Evolutionary conservation across 2,797 vertebrate genomes (phyloP).

Genomic region (Anguilla megastoma): DNA sequence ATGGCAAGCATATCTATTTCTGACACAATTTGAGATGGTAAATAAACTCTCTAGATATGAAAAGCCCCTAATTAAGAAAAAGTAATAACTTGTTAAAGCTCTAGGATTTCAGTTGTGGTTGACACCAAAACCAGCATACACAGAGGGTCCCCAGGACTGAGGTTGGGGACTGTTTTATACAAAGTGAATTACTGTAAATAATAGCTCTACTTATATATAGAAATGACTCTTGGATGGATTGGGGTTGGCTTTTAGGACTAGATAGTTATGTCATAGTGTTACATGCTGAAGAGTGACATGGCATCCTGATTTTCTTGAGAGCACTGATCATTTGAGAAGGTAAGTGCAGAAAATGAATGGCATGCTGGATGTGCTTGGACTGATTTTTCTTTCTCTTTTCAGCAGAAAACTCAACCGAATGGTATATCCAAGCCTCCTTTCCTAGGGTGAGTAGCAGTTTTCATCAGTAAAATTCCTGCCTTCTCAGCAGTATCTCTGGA

Average conservation of each 20-base stretch:
- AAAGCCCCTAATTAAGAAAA: too few species aligned
- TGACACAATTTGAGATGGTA: neutral
- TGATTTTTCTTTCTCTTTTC: slow-evolving; percentile 49
- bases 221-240: slow-evolving; percentile 21
- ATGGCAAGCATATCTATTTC: neutral
- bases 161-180: neutral
- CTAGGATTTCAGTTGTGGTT: neutral
- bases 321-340: slow-evolving; percentile 34
- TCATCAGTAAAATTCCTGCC: neutral
- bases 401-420: slow-evolving; percentile 83
- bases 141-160: too few species aligned
- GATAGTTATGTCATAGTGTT: slow-evolving; percentile 41
- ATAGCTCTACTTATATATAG: neutral
- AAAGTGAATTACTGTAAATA: neutral
- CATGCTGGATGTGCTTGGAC: slow-evolving; percentile 13
- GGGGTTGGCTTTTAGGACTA: slow-evolving; percentile 59
- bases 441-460: slow-evolving; percentile 78
- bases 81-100: neutral
- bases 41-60: neutral
- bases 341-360: slow-evolving; percentile 40
- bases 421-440: slow-evolving; percentile 84
- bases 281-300: slow-evolving; percentile 16
- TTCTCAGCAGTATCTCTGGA: neutral
- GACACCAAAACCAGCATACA: neutral
- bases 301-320: slow-evolving; percentile 51